Percentiles rank a stretch among this genome's conserved stretches.
Conservation (phyloP, 2,113 vertebrate species). For the Plecturocebus donacophilus region DNA sequence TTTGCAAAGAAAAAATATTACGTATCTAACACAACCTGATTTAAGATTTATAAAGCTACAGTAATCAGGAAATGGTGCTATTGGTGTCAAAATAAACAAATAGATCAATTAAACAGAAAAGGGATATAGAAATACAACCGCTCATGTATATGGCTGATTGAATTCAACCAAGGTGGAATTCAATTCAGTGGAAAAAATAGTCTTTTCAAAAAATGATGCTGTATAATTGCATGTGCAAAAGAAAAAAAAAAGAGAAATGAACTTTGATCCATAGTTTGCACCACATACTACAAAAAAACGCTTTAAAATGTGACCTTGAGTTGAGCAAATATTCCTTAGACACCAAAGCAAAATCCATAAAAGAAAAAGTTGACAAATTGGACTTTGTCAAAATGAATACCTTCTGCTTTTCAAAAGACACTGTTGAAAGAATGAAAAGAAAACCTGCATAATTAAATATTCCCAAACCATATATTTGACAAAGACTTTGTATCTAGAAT, state of each 20-base stretch:
- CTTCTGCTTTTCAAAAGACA: background rate
- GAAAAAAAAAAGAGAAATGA: background rate
- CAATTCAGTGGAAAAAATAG: background rate
- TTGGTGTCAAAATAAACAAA: background rate
- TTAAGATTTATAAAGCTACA: background rate
- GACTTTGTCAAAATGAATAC: background rate
- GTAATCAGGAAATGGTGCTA: background rate
- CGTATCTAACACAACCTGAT: background rate
- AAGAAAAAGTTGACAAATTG: background rate
- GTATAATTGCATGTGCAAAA: background rate
- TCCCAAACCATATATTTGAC: background rate
- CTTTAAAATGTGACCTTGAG: background rate
- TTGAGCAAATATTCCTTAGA: background rate
- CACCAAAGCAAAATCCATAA: background rate
- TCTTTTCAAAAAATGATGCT: background rate
- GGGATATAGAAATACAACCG: background rate
- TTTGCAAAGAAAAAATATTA: background rate
- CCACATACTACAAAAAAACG: background rate
- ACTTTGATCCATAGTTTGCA: background rate
- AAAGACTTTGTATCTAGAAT: background rate
- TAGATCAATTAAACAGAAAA: background rate
- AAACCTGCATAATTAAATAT: background rate
- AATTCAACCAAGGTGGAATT: background rate
- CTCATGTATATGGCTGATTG: background rate
- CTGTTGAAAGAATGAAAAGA: background rate